Base-by-base conservation (phyloP, 1,140 invertebrate genomes). In the Venustaconcha ellipsiformis region DNA sequence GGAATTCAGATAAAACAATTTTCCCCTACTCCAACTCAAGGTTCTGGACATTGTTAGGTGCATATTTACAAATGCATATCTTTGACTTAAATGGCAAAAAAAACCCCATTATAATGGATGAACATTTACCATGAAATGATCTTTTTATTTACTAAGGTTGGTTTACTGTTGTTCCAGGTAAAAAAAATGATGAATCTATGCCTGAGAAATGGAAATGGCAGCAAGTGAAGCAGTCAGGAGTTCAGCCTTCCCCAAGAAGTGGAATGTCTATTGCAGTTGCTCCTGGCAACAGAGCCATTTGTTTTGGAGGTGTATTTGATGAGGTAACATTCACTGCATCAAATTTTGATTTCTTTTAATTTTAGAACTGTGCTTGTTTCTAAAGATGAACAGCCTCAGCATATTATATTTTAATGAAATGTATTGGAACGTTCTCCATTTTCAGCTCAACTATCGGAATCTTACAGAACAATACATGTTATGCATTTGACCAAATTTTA, bases 251-350 rank as follows among this genome's bases (percentile, higher is more conserved):
- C 18, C 92, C 94, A 2, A 89, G 95, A 17, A 95, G 94, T 85
- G 94, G 95, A 74, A 92, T 94, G 80, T 90, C 92, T 48, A 86
- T 90, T 57, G 84, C 91, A 78, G 86, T 78, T 68, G 84, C 92
- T 20, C 89, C 92, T 76, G 90, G 91, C 26, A 92, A 92, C 76
- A 91, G 92, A 66, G 94, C 93, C 1, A 94, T 94, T 71, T 90
- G 94, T 14, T 95, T 95, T 92, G 94, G 95, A 58, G 95, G 95
- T 12, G 95, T 96, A 48, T 93, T 93, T 92, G 96, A 90, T 83
- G 80, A 88, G 83, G 88, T 89, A 76, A 70, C 37, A 48, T 48
- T 48, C 6, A 48, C 5, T 69, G 14, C 13, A 48, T 59, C 23
- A n/a, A 23, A n/a, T 18, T 62, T 2, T 30, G 26, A 30, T 30